Evolutionary conservation across 2,888 invertebrate species (phyloP).

Genomic region (Ommatoiulus sabulosus): DNA sequence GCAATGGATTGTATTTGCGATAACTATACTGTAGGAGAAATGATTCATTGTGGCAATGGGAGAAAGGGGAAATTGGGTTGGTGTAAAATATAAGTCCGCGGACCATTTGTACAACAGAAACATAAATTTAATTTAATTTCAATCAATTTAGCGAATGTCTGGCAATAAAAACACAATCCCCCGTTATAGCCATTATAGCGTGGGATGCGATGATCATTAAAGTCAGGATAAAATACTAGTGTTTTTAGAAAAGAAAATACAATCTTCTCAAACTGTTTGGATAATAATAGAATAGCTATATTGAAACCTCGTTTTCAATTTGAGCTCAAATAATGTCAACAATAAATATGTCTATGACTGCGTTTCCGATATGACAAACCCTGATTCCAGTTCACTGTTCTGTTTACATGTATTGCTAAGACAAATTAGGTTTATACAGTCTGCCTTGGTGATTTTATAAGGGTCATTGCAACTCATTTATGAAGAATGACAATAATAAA

Average conservation of each 20-base stretch:
- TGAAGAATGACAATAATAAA: too few relatives aligned
- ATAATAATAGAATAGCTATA: background rate
- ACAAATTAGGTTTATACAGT: too few relatives aligned
- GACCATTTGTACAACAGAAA: background rate
- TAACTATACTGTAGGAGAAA: background rate
- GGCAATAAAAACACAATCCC: background rate
- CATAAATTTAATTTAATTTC: constrained; percentile 9
- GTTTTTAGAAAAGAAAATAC: background rate
- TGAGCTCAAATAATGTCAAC: background rate
- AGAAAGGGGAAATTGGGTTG: background rate
- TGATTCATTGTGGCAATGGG: background rate
- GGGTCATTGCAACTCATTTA: too few relatives aligned
- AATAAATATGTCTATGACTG: background rate
- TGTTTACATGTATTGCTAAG: too few relatives aligned
- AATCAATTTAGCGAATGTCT: constrained; percentile 3
- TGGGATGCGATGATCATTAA: constrained; percentile 41
- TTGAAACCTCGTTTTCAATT: background rate
- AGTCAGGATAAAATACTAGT: background rate
- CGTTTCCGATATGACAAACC: background rate
- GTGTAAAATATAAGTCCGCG: background rate
- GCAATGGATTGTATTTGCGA: background rate
- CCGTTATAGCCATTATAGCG: background rate
- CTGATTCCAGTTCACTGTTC: background rate
- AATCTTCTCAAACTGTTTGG: background rate
- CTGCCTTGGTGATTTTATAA: too few relatives aligned